Evolutionary conservation across 1,140 invertebrate species (phyloP), one percentile per base, ranked within the genome.

Genomic region (Rhagoletis zephyria): DNA sequence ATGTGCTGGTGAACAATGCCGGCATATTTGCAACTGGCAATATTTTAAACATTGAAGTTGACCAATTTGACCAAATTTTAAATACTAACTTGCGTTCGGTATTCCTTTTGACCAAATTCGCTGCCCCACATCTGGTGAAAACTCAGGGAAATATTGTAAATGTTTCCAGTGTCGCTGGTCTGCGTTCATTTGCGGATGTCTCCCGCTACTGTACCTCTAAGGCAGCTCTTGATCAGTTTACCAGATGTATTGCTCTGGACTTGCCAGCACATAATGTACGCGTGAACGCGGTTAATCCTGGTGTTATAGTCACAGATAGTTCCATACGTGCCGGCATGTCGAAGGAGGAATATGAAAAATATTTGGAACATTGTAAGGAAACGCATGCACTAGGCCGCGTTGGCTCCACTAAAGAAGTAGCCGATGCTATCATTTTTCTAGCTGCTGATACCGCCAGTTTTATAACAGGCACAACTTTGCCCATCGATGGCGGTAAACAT

Each of bases 131-230:
- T 92, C 93, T 98, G 1, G 94, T 96, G 4, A 92, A 95, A 89
- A 95, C 94, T 1, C 96, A 96, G 92, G 96, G 96, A n/a, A 95
- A 95, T 87, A 95, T 97, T 89, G 95, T 98, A 1, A 97, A 97
- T 93, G 95, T 97, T 0, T 97, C 96, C 10, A 97, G 96, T 90
- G 95, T 97, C 1, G 94, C 94, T 89, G 96, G 96, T 51, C 91
- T 95, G 6, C 94, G 96, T 92, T 94, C 96, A 1, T 96, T 95
- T 89, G 93, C 95, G n/a, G 94, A 94, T 89, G 93, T 94, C 10
- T 92, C 96, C 51, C 94, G 96, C 0, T 97, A 97, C 90, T 95
- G 95, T 90, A 95, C 97, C 93, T 97, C 96, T 16, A 97, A 98
- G 93, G 94, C 96, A 77, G 96, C 96, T 7, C 89, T 98, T 6